Evolutionary conservation across 2,113 vertebrate species (phyloP).

Genomic region (Oophaga pumilio): DNA sequence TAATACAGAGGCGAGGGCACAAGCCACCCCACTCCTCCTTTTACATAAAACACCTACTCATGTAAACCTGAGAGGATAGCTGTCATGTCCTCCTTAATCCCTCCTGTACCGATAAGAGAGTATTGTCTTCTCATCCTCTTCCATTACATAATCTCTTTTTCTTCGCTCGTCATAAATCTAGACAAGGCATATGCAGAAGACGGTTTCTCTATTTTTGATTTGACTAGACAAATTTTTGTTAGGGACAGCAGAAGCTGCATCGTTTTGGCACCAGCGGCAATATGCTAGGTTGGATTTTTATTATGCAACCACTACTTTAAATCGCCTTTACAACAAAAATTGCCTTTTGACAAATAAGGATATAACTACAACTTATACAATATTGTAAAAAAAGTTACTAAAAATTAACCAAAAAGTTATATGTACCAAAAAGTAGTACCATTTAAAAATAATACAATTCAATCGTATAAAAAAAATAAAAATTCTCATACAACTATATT

Average conservation of each 20-base stretch:
- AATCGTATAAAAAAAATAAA: too few species aligned
- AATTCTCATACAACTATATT: too few species aligned
- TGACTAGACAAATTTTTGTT: conserved; percentile 11
- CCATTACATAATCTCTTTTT: not conserved
- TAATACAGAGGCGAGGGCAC: not conserved
- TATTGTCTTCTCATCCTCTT: not conserved
- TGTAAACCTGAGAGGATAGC: not conserved
- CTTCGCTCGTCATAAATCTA: not conserved
- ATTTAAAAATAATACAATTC: too few species aligned
- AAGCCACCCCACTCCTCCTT: not conserved
- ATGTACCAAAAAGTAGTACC: too few species aligned
- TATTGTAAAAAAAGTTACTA: too few species aligned
- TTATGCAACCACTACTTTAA: not conserved
- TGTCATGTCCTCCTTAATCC: not conserved
- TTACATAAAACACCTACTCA: conserved; percentile 2
- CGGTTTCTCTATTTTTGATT: not conserved
- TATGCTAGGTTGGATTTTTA: not conserved
- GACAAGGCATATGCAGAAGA: conserved; percentile 6
- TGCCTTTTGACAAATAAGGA: not conserved
- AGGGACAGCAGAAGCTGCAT: not conserved
- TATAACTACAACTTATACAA: not conserved
- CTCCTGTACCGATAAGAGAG: not conserved
- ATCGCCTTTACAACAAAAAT: not conserved
- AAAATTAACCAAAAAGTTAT: too few species aligned
- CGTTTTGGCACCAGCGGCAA: conserved; percentile 20